phyloP scores from a whole-genome alignment of 2,797 vertebrate genomes.

The Pseudochaenichthys georgianus region DNA sequence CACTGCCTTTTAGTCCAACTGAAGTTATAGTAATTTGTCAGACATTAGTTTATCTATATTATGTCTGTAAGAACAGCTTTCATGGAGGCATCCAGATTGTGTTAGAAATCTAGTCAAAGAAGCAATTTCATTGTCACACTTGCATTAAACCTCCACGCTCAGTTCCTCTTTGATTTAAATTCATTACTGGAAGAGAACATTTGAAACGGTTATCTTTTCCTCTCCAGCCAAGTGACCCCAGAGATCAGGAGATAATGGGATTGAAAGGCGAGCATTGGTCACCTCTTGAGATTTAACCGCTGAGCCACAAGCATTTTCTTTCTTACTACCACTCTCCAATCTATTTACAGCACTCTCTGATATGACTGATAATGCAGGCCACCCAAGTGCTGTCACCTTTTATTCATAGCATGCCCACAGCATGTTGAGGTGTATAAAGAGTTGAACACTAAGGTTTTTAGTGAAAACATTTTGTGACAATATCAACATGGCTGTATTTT shows the following conservation, averaged over 20 bases:
- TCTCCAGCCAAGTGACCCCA: conserved; percentile 12
- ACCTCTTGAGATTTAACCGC: conserved; percentile 35
- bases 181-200: neutral
- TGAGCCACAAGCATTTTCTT: conserved; percentile 37
- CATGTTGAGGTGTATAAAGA: neutral
- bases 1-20: neutral
- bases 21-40: neutral
- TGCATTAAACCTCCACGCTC: neutral
- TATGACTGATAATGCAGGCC: neutral
- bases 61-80: neutral
- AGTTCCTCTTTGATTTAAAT: neutral
- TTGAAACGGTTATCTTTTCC: conserved; percentile 19
- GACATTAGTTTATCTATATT: neutral
- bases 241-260: conserved; percentile 38
- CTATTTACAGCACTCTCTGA: conserved; percentile 42
- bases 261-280: conserved; percentile 10
- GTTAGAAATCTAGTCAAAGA: conserved; percentile 11
- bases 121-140: conserved; percentile 9
- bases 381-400: conserved; percentile 8
- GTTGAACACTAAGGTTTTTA: neutral
- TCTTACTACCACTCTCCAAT: conserved; percentile 26
- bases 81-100: conserved; percentile 3
- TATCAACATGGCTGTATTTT: neutral
- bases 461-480: neutral
- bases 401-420: conserved; percentile 1